These are phyloP conservation scores for Rhabdomys pumilio DNA, from an alignment of 2,797 vertebrate species.

Conservation along the genomic window DNA sequence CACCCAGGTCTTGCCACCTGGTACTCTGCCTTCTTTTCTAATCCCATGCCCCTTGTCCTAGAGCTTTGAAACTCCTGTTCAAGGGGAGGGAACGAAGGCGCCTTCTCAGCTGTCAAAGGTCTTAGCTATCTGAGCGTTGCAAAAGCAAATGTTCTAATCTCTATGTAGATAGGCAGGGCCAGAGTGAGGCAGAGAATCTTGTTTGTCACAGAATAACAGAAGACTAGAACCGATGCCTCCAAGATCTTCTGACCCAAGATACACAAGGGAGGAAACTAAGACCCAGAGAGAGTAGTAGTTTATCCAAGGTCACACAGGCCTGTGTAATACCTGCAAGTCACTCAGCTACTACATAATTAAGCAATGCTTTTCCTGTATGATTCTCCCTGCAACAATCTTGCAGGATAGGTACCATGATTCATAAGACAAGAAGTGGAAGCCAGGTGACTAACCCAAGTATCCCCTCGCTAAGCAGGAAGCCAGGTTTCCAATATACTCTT, in stretches of 20 bases:
- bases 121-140: slow-evolving; percentile 60
- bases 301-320: neutral
- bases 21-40: neutral
- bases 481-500: neutral
- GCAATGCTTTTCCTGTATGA: neutral
- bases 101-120: slow-evolving; percentile 46
- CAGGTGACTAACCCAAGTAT: neutral
- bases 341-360: neutral
- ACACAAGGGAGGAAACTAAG: neutral
- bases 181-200: neutral
- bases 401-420: neutral
- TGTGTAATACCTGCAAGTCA: too few species aligned
- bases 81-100: slow-evolving; percentile 5
- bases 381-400: neutral
- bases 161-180: neutral
- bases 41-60: slow-evolving; percentile 48
- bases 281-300: neutral
- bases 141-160: slow-evolving; percentile 50
- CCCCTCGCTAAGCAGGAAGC: neutral
- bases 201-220: slow-evolving; percentile 22
- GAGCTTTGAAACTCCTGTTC: slow-evolving; percentile 29
- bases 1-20: neutral
- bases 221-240: neutral
- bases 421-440: neutral
- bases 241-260: neutral